Percentiles rank a stretch among this genome's conserved stretches.
phyloP scores from a whole-genome alignment of 2,113 vertebrate species.

The Garra rufa region DNA sequence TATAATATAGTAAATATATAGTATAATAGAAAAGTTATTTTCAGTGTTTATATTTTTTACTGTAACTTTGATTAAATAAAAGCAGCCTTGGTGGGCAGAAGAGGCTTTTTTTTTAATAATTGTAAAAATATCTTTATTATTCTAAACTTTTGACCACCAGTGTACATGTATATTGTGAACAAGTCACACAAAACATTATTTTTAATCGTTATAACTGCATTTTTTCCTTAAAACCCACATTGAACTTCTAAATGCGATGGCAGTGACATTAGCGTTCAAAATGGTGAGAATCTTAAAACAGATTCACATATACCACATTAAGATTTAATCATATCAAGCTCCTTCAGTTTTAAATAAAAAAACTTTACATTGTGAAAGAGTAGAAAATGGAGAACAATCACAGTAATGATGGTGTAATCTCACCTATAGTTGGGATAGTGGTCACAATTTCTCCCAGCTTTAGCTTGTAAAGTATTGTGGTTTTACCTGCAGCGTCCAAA shows the following conservation, averaged over 20 bases:
- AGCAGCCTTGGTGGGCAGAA: no score
- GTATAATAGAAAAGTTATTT: background rate
- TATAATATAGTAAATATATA: background rate
- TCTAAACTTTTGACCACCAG: no score
- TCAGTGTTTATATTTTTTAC: background rate
- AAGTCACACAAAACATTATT: background rate
- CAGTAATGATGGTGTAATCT: conserved; percentile 55
- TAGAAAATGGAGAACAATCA: background rate
- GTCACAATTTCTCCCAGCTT: conserved; percentile 96
- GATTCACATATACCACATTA: background rate
- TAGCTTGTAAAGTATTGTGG: conserved; percentile 96
- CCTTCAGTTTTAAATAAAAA: background rate
- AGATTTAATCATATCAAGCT: background rate
- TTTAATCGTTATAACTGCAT: no score
- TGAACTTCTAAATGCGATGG: background rate
- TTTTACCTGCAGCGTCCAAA: conserved; percentile 94
- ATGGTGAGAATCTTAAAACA: background rate
- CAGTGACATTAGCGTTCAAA: background rate
- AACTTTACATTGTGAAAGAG: background rate
- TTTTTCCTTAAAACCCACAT: background rate
- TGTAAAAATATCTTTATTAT: no score
- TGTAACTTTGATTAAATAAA: background rate
- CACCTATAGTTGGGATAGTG: conserved; percentile 96
- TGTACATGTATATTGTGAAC: background rate
- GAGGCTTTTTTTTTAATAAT: no score